Percentiles rank a stretch among this genome's conserved stretches.
Evolutionary conservation across 2,113 vertebrate species (phyloP).

Genomic region (Forbesichthys papilliferus): DNA sequence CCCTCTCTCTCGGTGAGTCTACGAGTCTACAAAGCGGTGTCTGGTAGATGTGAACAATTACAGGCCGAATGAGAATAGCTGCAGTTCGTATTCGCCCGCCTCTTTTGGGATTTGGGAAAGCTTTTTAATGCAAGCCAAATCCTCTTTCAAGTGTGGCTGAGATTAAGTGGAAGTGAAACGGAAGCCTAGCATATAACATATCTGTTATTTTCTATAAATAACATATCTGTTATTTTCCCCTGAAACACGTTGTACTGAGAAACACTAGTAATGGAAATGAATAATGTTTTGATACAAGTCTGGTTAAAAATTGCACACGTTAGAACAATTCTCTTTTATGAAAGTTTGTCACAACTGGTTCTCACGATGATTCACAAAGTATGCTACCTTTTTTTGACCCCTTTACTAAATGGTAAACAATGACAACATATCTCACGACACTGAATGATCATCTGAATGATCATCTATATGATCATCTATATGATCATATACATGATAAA

Average conservation of each 20-base stretch:
- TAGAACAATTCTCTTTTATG: not conserved
- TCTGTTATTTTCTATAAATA: not conserved
- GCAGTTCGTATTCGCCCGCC: slow-evolving; percentile 10
- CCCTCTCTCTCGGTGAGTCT: slow-evolving; percentile 20
- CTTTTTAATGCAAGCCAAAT: slow-evolving; percentile 20
- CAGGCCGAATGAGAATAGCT: slow-evolving; percentile 32
- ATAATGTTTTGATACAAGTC: not conserved
- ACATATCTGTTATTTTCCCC: not conserved
- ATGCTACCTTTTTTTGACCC: slow-evolving; percentile 42
- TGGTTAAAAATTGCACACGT: slow-evolving; percentile 1
- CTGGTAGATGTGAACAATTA: slow-evolving; percentile 53
- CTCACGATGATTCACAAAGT: slow-evolving; percentile 40
- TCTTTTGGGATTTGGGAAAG: slow-evolving; percentile 8
- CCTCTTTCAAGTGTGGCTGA: slow-evolving; percentile 10
- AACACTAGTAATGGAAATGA: slow-evolving; percentile 17
- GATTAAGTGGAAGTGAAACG: slow-evolving; percentile 1
- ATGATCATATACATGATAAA: no score
- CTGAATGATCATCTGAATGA: slow-evolving; percentile 47
- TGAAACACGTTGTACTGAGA: slow-evolving; percentile 3
- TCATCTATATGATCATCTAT: not conserved
- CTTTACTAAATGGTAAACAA: slow-evolving; percentile 51
- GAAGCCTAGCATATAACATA: not conserved
- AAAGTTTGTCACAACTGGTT: slow-evolving; percentile 25
- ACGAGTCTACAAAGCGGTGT: slow-evolving; percentile 35
- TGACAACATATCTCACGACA: slow-evolving; percentile 40